Evolutionary conservation across 2,113 vertebrate species (phyloP).

Genomic region (Porphyrio hochstetteri): DNA sequence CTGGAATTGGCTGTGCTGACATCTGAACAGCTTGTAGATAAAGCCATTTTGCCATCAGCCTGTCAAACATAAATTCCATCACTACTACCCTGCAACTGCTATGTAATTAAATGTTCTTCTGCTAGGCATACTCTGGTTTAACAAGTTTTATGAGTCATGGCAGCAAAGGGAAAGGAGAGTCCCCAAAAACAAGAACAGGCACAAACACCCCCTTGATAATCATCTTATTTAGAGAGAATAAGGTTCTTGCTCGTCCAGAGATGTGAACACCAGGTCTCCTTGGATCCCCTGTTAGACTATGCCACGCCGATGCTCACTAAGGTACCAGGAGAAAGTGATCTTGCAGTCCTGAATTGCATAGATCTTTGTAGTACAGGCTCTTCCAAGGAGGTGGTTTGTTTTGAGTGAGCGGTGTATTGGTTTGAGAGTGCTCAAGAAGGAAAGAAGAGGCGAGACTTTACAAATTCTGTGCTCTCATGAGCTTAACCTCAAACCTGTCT

Average conservation of each 20-base stretch:
- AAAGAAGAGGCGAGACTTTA: constrained; percentile 48
- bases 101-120: constrained; percentile 55
- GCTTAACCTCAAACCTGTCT: neutral
- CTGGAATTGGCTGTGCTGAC: neutral
- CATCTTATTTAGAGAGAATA: neutral
- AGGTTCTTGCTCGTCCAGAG: neutral
- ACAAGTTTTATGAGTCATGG: constrained; percentile 46
- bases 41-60: constrained; percentile 11
- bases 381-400: constrained; percentile 19
- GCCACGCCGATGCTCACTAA: neutral
- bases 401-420: neutral
- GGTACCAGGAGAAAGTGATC: neutral
- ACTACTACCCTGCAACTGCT: neutral
- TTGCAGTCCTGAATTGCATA: neutral
- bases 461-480: neutral
- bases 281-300: neutral
- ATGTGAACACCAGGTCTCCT: neutral
- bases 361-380: neutral
- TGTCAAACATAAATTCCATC: constrained; percentile 31
- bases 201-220: constrained; percentile 22
- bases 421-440: neutral
- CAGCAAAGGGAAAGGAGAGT: constrained; percentile 24
- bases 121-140: constrained; percentile 35
- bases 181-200: constrained; percentile 31
- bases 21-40: constrained; percentile 22